Base-by-base conservation (phyloP, 2,888 invertebrate species). In the Trachelus tabidus region DNA sequence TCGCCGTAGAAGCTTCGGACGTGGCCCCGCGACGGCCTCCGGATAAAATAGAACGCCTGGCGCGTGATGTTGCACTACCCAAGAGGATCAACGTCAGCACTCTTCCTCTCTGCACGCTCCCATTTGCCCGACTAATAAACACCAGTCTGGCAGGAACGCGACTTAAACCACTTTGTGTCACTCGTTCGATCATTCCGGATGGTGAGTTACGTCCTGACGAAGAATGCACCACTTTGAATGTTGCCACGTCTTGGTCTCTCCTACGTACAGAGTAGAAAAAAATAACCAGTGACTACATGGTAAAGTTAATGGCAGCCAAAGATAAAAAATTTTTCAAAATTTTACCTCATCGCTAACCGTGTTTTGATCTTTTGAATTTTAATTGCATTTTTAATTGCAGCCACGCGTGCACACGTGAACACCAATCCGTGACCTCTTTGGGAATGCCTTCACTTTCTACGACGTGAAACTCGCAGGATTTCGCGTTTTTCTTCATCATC, bases 171-270 rank as follows among this genome's bases (percentile, higher is more conserved):
- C 73, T 34, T 68, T 35, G 69, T 73, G 56, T 56, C 56, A 56
- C 56, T 56, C 56, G 56, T 56, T 56, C 56, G 56, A 56, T 56
- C 56, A 34, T 34, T 30, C 77, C 40, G 35, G n/a, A 30, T 73
- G 34, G 75, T n/a, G 75, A 75, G 75, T 73, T 69, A 73, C 73
- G 40, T 23, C 56, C 23, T 56, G 56, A 23, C 56, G 56, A 56
- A 56, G 56, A 23, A 56, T 23, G 56, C 56, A 56, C 9, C 56
- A 56, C 56, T 56, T 23, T 9, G 56, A 23, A 56, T 56, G 9
- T 23, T 23, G 56, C 23, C 9, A 56, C 23, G 56, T 23, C 23
- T 56, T 6, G 23, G 56, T 56, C 9, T 23, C 23, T 56, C 9
- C 23, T 56, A 56, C 56, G 23, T 9, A 23, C 9, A 56, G 9